These are phyloP conservation scores for Procavia capensis DNA, from an alignment of 2,113 vertebrate genomes.

Conservation along the genomic window DNA sequence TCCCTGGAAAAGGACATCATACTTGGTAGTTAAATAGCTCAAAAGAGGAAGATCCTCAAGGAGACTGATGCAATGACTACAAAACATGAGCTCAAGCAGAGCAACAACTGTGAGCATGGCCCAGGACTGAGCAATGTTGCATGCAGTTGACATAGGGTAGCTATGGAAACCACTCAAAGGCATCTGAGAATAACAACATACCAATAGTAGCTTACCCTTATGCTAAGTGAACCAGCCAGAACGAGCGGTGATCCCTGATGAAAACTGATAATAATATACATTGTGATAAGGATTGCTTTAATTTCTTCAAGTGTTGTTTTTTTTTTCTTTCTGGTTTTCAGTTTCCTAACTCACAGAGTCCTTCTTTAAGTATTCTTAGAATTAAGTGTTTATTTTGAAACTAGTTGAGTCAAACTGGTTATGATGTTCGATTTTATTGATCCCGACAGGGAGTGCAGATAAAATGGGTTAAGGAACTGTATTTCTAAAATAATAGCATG, in stretches of 20 bases:
- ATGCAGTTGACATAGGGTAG: too few relatives aligned
- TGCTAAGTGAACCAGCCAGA: constrained; percentile 62
- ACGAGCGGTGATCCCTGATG: constrained; percentile 69
- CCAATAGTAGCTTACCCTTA: background rate
- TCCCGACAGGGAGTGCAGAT: constrained; percentile 35
- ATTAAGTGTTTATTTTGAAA: constrained; percentile 64
- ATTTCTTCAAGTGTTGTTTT: constrained; percentile 34
- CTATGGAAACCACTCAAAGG: too few relatives aligned
- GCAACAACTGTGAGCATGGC: too few relatives aligned
- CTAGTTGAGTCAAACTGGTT: background rate
- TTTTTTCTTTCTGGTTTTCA: too few relatives aligned
- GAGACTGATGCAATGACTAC: too few relatives aligned
- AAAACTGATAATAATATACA: constrained; percentile 62
- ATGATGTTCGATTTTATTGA: constrained; percentile 50
- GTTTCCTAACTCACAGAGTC: background rate
- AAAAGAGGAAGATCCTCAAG: too few relatives aligned
- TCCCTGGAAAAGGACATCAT: too few relatives aligned
- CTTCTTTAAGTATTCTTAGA: constrained; percentile 73
- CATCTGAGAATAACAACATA: too few relatives aligned
- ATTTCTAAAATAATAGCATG: background rate
- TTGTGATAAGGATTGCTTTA: constrained; percentile 61
- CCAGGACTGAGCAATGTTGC: too few relatives aligned
- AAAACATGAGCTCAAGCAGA: too few relatives aligned
- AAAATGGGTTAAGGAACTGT: background rate
- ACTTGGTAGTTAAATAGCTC: too few relatives aligned